Base-by-base conservation (phyloP, 1,140 invertebrate species). In the Rhagoletis pomonella region DNA sequence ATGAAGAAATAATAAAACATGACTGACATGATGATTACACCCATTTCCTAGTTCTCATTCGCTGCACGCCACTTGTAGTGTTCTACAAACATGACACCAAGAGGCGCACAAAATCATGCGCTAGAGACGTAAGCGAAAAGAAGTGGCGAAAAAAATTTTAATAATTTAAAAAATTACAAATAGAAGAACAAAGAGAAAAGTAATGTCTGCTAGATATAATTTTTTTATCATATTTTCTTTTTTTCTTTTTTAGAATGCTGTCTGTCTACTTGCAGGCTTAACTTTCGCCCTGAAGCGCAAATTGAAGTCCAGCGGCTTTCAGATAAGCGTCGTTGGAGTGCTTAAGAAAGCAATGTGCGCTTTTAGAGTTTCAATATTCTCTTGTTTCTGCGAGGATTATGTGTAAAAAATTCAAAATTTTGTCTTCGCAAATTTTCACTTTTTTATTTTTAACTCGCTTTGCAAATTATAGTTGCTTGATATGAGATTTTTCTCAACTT, bases 251-350 rank as follows among this genome's bases (percentile, higher is more conserved):
- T 47, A 77, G 69, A 77, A 77, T 10, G 47, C 69, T 77, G 17
- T 44, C 69, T 39, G 65, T 42, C 17, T 7, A 50, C 44, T 77
- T 19, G 55, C 50, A 55, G 73, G 12, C 55, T 81, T 81, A 50
- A 81, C 73, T 81, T 81, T 81, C 73, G 19, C 47, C 73, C 50
- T 14, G 2, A n/a, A 81, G 73, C 47, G 14, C 55, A 10, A 12
- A 4, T n/a, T 81, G 17, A 81, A 55, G n/a, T 50, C 67, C 0
- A 14, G 12, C 42, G 4, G 50, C 50, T 0, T 81, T 12, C 47
- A 55, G 44, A n/a, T 9, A 19, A n/a, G 42, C 17, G 47, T 29
- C 29, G 42, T 1, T 81, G 2, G 29, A 62, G 17, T 62, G 60
- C n/a, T 62, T 62, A 50, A 77, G 65, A 42, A 67, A 67, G 42